Evolutionary conservation across 2,797 vertebrate species (phyloP).

Genomic region (Gobio occitaniae): DNA sequence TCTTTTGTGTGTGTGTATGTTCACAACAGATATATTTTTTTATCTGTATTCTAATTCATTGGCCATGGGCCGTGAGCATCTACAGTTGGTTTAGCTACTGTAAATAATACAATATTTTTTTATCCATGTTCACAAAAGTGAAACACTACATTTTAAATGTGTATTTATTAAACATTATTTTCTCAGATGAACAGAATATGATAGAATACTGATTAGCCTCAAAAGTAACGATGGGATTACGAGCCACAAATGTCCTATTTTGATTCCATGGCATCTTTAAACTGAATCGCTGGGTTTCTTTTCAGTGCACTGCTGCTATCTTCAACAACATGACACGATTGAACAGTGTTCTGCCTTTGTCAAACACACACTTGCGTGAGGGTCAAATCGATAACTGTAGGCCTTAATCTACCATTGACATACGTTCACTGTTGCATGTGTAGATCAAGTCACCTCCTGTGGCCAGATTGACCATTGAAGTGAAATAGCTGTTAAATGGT

Average conservation of each 20-base stretch:
- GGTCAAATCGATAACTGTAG: slow-evolving; percentile 42
- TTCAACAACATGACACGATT: slow-evolving; percentile 10
- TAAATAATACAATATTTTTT: not conserved
- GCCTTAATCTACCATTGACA: slow-evolving; percentile 50
- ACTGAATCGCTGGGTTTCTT: slow-evolving; percentile 7
- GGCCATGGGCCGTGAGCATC: not conserved
- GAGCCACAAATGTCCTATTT: not conserved
- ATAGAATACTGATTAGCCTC: not conserved
- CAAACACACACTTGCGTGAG: not conserved
- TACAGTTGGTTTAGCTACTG: not conserved
- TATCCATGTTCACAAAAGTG: not conserved
- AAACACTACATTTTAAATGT: not conserved
- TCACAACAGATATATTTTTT: not conserved
- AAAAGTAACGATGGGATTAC: not conserved
- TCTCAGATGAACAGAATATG: not conserved
- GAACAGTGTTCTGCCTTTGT: not conserved
- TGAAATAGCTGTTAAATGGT: slow-evolving; percentile 54
- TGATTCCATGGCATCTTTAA: not conserved
- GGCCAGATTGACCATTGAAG: slow-evolving; percentile 31
- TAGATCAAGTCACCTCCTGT: slow-evolving; percentile 52
- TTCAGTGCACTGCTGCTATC: slow-evolving; percentile 4
- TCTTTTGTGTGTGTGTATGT: not conserved
- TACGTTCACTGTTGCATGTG: slow-evolving; percentile 44
- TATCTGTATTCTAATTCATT: not conserved
- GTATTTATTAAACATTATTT: not conserved